Evolutionary conservation across 2,888 invertebrate genomes (phyloP).

Genomic region (Ormyrus rosae): DNA sequence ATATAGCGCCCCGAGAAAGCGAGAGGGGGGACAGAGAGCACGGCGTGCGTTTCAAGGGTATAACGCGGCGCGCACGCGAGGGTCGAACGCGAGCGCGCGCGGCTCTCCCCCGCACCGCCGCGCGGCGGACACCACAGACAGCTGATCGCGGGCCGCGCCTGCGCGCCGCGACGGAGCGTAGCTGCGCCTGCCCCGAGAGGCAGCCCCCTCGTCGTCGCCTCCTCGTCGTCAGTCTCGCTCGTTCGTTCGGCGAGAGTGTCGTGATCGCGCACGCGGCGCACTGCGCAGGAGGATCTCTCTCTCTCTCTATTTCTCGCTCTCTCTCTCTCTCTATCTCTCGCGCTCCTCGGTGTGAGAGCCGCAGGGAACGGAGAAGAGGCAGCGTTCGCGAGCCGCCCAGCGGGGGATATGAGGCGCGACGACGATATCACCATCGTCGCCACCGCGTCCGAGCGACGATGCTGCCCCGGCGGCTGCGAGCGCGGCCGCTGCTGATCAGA

Average conservation of each 20-base stretch:
- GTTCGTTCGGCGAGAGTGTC: too few species aligned
- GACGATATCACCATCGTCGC: too few species aligned
- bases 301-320: not conserved
- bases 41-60: slow-evolving; percentile 8
- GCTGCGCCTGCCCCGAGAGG: slow-evolving; percentile 28
- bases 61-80: not conserved
- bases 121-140: not conserved
- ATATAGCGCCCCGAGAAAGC: too few species aligned
- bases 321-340: not conserved
- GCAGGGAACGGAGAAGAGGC: too few species aligned
- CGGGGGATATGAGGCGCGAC: slow-evolving; percentile 9
- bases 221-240: too few species aligned
- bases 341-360: not conserved
- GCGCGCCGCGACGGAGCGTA: too few species aligned
- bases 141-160: slow-evolving; percentile 17
- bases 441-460: not conserved
- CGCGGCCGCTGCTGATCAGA: slow-evolving; percentile 25
- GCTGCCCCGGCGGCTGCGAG: slow-evolving; percentile 30
- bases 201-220: not conserved
- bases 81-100: slow-evolving; percentile 3
- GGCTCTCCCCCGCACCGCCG: not conserved
- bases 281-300: not conserved
- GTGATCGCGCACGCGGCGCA: not conserved
- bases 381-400: not conserved
- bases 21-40: too few species aligned